Evolutionary conservation across 2,113 vertebrate species (phyloP).

Genomic region (Gulo gulo): DNA sequence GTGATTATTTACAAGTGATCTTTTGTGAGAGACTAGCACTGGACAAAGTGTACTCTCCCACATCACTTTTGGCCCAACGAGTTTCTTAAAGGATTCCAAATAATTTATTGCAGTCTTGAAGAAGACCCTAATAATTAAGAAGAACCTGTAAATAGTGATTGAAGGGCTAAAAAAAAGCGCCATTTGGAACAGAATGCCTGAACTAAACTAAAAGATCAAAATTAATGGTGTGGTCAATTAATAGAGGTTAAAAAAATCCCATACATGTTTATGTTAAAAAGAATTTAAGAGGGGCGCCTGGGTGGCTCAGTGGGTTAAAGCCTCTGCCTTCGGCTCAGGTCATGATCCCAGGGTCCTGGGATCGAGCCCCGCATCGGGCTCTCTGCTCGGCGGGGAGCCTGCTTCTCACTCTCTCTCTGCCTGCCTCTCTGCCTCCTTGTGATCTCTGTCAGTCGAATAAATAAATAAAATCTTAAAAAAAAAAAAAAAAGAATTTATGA

Average conservation of each 20-base stretch:
- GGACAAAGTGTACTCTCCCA: background rate
- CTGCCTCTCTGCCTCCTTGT: too few species aligned
- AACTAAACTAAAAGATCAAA: background rate
- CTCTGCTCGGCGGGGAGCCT: too few species aligned
- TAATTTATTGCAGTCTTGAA: background rate
- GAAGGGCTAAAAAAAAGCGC: background rate
- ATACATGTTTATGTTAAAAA: background rate
- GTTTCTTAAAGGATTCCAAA: conserved; percentile 32
- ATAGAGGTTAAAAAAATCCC: background rate
- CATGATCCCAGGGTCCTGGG: too few species aligned
- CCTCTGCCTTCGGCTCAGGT: too few species aligned
- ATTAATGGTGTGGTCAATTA: background rate
- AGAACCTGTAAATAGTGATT: background rate
- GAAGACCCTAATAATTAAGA: background rate
- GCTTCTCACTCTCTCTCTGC: too few species aligned
- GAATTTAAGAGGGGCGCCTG: background rate
- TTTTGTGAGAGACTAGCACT: background rate
- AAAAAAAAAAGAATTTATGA: background rate
- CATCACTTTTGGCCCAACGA: background rate
- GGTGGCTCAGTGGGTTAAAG: too few species aligned
- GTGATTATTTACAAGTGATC: background rate
- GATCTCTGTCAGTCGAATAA: too few species aligned
- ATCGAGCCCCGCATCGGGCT: too few species aligned
- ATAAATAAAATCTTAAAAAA: too few species aligned
- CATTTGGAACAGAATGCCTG: background rate